Evolutionary conservation across 2,113 vertebrate genomes (phyloP).

Genomic region (Psephotus haematonotus): DNA sequence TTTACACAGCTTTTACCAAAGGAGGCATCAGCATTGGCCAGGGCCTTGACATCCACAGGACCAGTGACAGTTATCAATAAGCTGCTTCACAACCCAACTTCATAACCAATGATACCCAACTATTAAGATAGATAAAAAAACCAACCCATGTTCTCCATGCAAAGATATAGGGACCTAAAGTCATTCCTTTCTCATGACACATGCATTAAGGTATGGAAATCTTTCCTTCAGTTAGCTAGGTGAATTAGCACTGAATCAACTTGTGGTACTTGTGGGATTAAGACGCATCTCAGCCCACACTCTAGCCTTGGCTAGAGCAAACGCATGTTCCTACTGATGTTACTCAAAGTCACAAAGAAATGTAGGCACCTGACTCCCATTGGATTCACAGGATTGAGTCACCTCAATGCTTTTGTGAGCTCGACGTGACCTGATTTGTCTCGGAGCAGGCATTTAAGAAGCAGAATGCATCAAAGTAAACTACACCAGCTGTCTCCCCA

Average conservation of each 20-base stretch:
- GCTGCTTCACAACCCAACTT: not conserved
- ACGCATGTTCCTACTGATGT: not conserved
- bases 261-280: not conserved
- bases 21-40: not conserved
- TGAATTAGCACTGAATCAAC: not conserved
- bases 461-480: constrained; percentile 1
- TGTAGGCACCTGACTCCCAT: not conserved
- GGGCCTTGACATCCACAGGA: not conserved
- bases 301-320: not conserved
- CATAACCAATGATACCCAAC: not conserved
- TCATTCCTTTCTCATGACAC: not conserved
- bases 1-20: not conserved
- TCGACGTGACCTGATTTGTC: constrained; percentile 15
- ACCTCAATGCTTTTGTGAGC: not conserved
- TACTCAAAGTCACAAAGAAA: not conserved
- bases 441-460: not conserved
- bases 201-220: not conserved
- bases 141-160: fast-evolving
- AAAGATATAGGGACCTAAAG: not conserved
- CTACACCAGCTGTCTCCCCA: constrained; percentile 48
- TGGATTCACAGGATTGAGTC: not conserved
- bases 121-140: not conserved
- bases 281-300: not conserved
- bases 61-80: not conserved
- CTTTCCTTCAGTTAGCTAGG: not conserved